A percentile compares a stretch with the other conserved stretches of the same genome.
phyloP scores from a whole-genome alignment of 2,113 vertebrate genomes.

The Gallinago paraguaiae region DNA sequence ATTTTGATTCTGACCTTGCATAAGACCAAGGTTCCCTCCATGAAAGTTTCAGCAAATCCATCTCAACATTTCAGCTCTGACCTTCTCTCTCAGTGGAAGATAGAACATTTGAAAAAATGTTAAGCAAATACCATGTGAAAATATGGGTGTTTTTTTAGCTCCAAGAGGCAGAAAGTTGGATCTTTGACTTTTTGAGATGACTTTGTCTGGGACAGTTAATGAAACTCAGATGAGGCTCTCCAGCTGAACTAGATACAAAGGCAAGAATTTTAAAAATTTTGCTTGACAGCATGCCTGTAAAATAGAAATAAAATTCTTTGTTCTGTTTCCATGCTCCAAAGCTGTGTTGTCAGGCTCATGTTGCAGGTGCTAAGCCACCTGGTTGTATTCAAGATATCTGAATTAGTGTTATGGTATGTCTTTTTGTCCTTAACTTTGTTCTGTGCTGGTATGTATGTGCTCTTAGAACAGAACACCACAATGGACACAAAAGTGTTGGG shows the following conservation, averaged over 20 bases:
- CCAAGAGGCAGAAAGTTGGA: neutral
- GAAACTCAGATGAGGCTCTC: neutral
- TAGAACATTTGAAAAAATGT: slow-evolving; percentile 37
- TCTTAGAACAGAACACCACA: neutral
- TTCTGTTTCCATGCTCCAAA: neutral
- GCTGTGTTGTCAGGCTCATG: neutral
- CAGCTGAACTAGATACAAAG: neutral
- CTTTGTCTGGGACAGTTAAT: neutral
- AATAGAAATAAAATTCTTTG: neutral
- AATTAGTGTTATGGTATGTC: neutral
- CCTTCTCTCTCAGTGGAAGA: slow-evolving; percentile 31
- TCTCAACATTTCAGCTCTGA: slow-evolving; percentile 31
- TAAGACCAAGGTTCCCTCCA: neutral
- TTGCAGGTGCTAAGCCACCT: neutral
- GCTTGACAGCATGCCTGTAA: neutral
- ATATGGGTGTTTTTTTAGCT: neutral
- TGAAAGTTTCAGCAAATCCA: slow-evolving; percentile 30
- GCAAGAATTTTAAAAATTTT: neutral
- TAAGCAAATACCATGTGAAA: slow-evolving; percentile 52
- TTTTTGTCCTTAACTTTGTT: neutral
- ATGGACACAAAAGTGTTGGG: neutral
- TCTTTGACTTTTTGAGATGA: slow-evolving; percentile 10
- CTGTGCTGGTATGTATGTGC: neutral
- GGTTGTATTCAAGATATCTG: neutral
- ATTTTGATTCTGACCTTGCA: neutral